Conservation (phyloP, 2,113 vertebrate species). For the Salvelinus sp. region DNA sequence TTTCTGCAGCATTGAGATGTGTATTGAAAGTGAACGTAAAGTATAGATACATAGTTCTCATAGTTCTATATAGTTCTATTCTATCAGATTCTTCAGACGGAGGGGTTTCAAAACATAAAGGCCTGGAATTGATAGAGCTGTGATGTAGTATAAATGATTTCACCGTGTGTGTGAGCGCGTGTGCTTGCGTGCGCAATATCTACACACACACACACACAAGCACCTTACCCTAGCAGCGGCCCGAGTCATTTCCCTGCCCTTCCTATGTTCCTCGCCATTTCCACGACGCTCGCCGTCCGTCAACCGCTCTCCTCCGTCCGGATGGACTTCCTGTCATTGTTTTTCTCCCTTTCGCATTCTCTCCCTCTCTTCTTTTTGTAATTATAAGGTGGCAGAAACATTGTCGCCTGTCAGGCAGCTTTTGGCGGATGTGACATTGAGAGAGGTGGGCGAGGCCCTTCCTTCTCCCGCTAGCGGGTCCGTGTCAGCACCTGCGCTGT, state of each 20-base stretch:
- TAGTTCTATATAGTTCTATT: too few relatives aligned
- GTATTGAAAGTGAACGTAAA: too few relatives aligned
- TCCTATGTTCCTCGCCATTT: constrained; percentile 31
- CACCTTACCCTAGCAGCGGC: constrained; percentile 48
- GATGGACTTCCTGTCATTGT: constrained; percentile 71
- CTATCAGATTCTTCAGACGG: too few relatives aligned
- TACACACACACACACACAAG: not conserved
- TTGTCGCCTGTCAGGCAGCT: constrained; percentile 78
- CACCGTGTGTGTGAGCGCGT: constrained; percentile 37
- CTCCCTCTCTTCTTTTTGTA: constrained; percentile 48
- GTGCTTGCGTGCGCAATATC: constrained; percentile 37
- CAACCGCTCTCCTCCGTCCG: constrained; percentile 62
- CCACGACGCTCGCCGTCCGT: constrained; percentile 52
- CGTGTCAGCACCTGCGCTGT: constrained; percentile 88
- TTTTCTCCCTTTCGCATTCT: constrained; percentile 38
- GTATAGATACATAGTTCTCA: too few relatives aligned
- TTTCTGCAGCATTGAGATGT: too few relatives aligned
- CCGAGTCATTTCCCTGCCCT: constrained; percentile 50
- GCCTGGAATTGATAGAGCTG: not conserved
- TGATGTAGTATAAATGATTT: not conserved
- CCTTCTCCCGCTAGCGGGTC: constrained; percentile 70
- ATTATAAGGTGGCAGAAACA: constrained; percentile 69
- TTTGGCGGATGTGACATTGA: constrained; percentile 83
- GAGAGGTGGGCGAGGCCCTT: constrained; percentile 72
- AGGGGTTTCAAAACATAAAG: constrained; percentile 4